Percentiles rank a stretch among this genome's conserved stretches.
phyloP scores from a whole-genome alignment of 2,113 vertebrate species.

The Spheniscus mendiculus region DNA sequence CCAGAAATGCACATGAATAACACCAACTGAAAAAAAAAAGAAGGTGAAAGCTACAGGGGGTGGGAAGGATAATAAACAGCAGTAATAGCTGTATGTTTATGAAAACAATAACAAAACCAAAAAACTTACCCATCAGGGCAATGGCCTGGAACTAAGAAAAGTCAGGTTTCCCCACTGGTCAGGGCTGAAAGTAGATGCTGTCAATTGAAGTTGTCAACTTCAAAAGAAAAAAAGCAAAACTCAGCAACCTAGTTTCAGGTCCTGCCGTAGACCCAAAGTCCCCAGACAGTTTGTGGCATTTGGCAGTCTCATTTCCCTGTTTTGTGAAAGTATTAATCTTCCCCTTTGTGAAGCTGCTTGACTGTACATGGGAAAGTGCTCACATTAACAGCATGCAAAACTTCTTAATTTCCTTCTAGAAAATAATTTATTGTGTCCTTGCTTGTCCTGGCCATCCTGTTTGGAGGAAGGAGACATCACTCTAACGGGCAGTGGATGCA shows the following conservation, averaged over 20 bases:
- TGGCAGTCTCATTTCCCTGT: neutral
- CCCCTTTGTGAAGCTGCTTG: neutral
- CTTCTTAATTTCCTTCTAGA: neutral
- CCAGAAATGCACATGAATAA: neutral
- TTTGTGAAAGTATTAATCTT: neutral
- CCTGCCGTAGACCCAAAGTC: neutral
- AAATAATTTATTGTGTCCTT: neutral
- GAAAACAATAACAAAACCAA: neutral
- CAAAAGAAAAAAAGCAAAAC: neutral
- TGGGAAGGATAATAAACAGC: neutral
- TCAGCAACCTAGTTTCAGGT: neutral
- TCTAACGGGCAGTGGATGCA: rapidly evolving
- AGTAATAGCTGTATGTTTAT: neutral
- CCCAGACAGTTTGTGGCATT: neutral
- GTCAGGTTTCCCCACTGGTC: neutral
- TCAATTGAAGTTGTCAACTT: neutral
- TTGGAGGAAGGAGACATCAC: neutral
- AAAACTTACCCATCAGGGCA: neutral
- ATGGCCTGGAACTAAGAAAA: neutral
- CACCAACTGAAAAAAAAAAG: neutral
- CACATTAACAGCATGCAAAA: neutral
- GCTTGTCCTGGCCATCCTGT: neutral
- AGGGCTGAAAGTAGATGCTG: neutral
- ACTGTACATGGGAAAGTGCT: neutral
- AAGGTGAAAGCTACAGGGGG: neutral